Evolutionary conservation across 2,888 invertebrate genomes (phyloP), one percentile per base, ranked within the genome.

Genomic region (Harpalus rufipes): DNA sequence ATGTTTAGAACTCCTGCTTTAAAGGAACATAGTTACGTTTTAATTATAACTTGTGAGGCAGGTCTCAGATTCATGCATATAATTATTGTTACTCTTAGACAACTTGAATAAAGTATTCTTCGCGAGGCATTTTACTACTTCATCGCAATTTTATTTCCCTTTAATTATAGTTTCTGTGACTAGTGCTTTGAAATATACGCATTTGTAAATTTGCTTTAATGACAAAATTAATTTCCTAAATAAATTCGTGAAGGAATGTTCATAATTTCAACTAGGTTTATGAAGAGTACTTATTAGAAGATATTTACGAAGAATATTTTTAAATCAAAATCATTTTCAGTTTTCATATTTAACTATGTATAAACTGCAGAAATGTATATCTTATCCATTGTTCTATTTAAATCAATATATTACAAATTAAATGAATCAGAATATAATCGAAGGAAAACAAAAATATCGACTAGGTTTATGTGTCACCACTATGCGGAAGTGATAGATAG

Each of bases 1-100:
- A 68, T 44, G 41, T 74, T 74, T 41, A 25, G 72, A 18, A 44
- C n/a, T 41, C 7, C 72, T 74, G 44, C 10, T 16, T 16, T 14
- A 74, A 41, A 74, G 44, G 41, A 16, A 74, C 72, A 18, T 74
- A 14, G 0, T 61, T 59, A 79, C 41, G 79, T 79, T 79, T 79
- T 58, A 79, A 79, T 79, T 79, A 79, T 61, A 79, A 58, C 79
- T 14, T 74, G 72, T 18, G 18, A 44, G 44, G 72, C 16, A 74
- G 41, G 18, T 74, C 44, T 74, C 18, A 41, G 16, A 74, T 63
- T 63, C 63, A 63, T 44, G 44, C 72, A 74, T 74, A 14, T 74
- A 74, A 74, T 74, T 74, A 74, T 74, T 74, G 44, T 44, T 74
- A 18, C 72, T 72, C 18, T 16, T 74, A 41, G 32, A 68, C 25